Evolutionary conservation across 2,888 invertebrate species (phyloP).

Genomic region (Noctua janthina): DNA sequence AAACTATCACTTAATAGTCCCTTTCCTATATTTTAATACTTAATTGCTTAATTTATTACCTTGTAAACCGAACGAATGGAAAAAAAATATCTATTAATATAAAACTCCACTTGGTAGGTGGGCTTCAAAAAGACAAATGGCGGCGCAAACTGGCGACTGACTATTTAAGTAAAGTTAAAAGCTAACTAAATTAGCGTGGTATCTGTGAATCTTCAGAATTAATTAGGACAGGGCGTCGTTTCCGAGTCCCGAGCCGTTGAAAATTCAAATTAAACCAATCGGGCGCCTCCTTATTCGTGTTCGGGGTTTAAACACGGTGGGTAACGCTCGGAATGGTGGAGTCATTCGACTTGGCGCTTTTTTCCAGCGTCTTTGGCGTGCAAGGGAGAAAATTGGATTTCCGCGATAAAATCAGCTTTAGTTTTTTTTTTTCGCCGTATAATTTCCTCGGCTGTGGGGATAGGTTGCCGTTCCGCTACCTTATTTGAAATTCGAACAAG

Average conservation of each 20-base stretch:
- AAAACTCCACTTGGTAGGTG: slow-evolving; percentile 77
- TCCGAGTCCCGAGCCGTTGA: slow-evolving; percentile 83
- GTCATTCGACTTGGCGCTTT: slow-evolving; percentile 90
- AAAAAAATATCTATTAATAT: slow-evolving; percentile 65
- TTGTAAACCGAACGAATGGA: slow-evolving; percentile 61
- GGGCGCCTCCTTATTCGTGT: slow-evolving; percentile 90
- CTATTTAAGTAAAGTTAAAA: slow-evolving; percentile 86
- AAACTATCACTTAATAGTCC: slow-evolving; percentile 56
- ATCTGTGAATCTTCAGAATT: slow-evolving; percentile 89
- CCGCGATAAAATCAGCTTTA: slow-evolving; percentile 90
- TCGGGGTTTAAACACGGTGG: slow-evolving; percentile 88
- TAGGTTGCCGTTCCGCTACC: slow-evolving; percentile 81
- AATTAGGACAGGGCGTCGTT: slow-evolving; percentile 85
- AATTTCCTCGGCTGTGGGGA: slow-evolving; percentile 83
- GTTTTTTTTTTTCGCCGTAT: slow-evolving; percentile 84
- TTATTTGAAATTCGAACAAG: slow-evolving; percentile 83
- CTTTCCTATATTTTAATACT: slow-evolving; percentile 65
- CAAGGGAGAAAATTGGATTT: slow-evolving; percentile 90
- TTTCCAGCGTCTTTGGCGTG: slow-evolving; percentile 90
- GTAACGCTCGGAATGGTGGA: slow-evolving; percentile 87
- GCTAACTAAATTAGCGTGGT: slow-evolving; percentile 88
- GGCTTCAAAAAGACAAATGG: slow-evolving; percentile 85
- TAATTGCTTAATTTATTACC: slow-evolving; percentile 69
- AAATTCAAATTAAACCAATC: slow-evolving; percentile 91
- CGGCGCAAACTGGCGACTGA: slow-evolving; percentile 79